A percentile compares a stretch with the other conserved stretches of the same genome.
Conservation (phyloP, 2,888 invertebrate species). For the Pterostichus madidus region DNA sequence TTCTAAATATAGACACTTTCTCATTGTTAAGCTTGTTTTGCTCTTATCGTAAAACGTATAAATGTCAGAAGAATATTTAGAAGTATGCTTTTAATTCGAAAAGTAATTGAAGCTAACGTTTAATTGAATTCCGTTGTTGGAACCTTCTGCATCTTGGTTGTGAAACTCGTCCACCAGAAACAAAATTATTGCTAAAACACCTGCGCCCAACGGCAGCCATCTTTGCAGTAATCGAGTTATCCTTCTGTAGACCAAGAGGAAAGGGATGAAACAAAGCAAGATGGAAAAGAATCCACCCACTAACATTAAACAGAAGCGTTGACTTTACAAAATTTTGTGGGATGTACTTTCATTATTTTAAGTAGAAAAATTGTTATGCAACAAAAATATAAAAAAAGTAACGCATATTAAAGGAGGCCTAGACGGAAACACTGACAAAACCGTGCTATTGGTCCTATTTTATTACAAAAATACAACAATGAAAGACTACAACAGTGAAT, state of each 20-base stretch:
- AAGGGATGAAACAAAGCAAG: not conserved
- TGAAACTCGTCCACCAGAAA: constrained; percentile 42
- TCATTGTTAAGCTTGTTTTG: too few species aligned
- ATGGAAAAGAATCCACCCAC: not conserved
- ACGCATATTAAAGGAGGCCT: too few species aligned
- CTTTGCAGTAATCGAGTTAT: constrained; percentile 22
- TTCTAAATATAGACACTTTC: too few species aligned
- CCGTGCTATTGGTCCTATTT: too few species aligned
- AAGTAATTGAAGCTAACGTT: constrained; percentile 31
- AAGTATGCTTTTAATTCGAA: constrained; percentile 26
- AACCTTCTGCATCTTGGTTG: constrained; percentile 21
- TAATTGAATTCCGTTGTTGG: constrained; percentile 11
- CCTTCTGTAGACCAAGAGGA: not conserved
- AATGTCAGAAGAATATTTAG: constrained; percentile 5
- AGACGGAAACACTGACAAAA: too few species aligned
- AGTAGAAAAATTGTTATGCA: too few species aligned
- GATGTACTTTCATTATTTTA: too few species aligned
- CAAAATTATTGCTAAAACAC: constrained; percentile 43
- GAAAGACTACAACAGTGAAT: too few species aligned
- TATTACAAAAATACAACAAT: too few species aligned
- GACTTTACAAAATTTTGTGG: too few species aligned
- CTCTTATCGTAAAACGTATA: constrained; percentile 3
- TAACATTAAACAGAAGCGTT: too few species aligned
- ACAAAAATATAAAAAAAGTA: too few species aligned
- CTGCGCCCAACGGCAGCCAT: constrained; percentile 14